phyloP scores from a whole-genome alignment of 2,888 invertebrate species.

The Andricus quercusramuli region DNA sequence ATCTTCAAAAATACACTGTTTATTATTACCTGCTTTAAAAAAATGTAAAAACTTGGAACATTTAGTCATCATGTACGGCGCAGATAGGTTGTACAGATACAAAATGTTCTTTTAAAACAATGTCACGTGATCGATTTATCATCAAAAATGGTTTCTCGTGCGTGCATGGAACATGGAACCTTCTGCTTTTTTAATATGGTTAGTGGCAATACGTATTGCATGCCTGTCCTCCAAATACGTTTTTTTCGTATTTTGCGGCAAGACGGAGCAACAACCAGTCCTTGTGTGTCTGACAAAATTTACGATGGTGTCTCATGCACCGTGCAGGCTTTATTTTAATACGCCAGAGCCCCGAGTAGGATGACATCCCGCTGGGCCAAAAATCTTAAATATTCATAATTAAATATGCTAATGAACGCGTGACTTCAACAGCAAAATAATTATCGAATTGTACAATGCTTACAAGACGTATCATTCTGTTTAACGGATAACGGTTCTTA shows the following conservation, averaged over 20 bases:
- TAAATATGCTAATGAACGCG: slow-evolving; percentile 77
- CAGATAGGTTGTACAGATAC: neutral
- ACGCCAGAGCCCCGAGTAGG: slow-evolving; percentile 61
- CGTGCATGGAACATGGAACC: slow-evolving; percentile 36
- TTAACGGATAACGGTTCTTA: slow-evolving; percentile 43
- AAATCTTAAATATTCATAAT: slow-evolving; percentile 77
- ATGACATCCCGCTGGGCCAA: slow-evolving; percentile 73
- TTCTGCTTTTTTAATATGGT: slow-evolving; percentile 55
- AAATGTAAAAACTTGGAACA: neutral
- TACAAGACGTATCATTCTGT: slow-evolving; percentile 55
- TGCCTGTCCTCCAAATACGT: slow-evolving; percentile 68
- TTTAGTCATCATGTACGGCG: neutral
- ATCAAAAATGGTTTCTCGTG: slow-evolving; percentile 38
- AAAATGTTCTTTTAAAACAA: slow-evolving; percentile 37
- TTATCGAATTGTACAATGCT: slow-evolving; percentile 75
- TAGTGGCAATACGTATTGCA: slow-evolving; percentile 70
- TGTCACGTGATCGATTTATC: slow-evolving; percentile 37
- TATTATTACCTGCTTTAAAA: neutral
- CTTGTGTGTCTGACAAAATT: slow-evolving; percentile 71
- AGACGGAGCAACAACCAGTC: slow-evolving; percentile 71
- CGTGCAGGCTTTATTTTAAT: slow-evolving; percentile 74
- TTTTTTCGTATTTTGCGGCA: slow-evolving; percentile 66
- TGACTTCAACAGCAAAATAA: slow-evolving; percentile 74
- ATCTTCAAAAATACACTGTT: too few relatives aligned
- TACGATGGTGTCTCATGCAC: slow-evolving; percentile 70